These are phyloP conservation scores for Sceliomorpha sp. DNA, from an alignment of 2,888 invertebrate species.

Conservation along the genomic window DNA sequence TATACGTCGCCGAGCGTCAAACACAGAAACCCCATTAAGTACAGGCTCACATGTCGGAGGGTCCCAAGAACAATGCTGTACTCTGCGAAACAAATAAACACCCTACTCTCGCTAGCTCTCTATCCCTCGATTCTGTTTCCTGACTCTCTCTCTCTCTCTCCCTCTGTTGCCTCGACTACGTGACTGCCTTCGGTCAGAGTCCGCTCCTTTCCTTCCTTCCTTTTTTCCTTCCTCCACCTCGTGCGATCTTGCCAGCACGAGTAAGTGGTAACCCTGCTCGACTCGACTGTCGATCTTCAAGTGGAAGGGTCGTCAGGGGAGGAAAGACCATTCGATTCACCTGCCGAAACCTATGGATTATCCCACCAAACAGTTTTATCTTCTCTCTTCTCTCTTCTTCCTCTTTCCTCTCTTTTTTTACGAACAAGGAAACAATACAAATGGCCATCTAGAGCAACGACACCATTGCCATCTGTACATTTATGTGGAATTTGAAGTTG, in stretches of 20 bases:
- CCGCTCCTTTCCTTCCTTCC: slow-evolving; percentile 4
- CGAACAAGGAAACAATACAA: too few species aligned
- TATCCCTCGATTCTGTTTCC: too few species aligned
- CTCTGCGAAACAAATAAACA: slow-evolving; percentile 51
- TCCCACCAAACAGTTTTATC: neutral
- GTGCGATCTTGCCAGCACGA: slow-evolving; percentile 13
- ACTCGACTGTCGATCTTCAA: slow-evolving; percentile 20
- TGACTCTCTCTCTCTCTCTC: slow-evolving; percentile 11
- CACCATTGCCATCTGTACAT: too few species aligned
- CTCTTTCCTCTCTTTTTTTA: too few species aligned
- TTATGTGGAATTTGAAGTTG: too few species aligned
- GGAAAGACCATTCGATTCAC: slow-evolving; percentile 20
- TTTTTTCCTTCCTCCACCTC: slow-evolving; percentile 1
- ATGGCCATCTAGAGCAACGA: too few species aligned
- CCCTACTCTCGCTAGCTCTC: slow-evolving; percentile 23
- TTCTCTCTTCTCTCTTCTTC: too few species aligned
- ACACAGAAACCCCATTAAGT: slow-evolving; percentile 75
- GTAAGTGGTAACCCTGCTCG: slow-evolving; percentile 20
- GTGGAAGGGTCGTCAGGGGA: slow-evolving; percentile 8
- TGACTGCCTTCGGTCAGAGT: slow-evolving; percentile 40
- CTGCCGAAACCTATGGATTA: slow-evolving; percentile 13
- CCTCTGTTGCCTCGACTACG: slow-evolving; percentile 30
- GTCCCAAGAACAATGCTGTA: slow-evolving; percentile 54
- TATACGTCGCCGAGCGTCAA: slow-evolving; percentile 61
- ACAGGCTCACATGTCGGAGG: slow-evolving; percentile 61